Percentiles rank a stretch among this genome's conserved stretches.
Conservation (phyloP, 1,140 invertebrate genomes). For the Popillia japonica region DNA sequence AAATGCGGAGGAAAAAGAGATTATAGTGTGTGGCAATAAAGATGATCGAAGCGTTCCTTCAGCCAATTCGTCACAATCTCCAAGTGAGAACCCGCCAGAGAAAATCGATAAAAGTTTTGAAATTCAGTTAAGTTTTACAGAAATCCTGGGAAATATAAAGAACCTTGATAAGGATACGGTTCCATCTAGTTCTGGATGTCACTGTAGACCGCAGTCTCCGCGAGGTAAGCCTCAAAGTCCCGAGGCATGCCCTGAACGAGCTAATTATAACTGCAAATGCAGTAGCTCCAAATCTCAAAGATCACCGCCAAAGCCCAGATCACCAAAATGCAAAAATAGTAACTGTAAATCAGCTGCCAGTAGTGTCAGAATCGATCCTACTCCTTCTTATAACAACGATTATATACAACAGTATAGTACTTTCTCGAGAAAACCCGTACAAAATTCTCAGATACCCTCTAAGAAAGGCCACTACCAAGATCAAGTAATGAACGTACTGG, state of each 20-base stretch:
- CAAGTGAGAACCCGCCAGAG: neutral
- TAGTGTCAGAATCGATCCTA: neutral
- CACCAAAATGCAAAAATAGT: neutral
- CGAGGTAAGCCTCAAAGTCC: neutral
- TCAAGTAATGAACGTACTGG: conserved; percentile 16
- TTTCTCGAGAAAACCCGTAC: neutral
- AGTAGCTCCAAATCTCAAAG: neutral
- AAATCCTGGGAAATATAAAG: neutral
- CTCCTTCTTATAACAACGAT: neutral
- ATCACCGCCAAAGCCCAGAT: neutral
- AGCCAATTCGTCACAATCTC: too few species aligned
- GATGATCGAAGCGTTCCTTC: neutral
- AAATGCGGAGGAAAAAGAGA: neutral
- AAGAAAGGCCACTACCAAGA: neutral
- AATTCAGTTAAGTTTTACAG: conserved; percentile 35
- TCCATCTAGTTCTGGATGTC: neutral
- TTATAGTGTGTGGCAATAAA: neutral
- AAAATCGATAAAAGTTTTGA: conserved; percentile 5
- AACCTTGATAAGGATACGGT: neutral
- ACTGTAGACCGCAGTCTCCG: neutral
- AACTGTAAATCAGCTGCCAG: neutral
- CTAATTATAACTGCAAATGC: neutral
- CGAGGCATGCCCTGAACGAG: neutral
- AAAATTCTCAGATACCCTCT: neutral
- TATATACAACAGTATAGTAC: neutral